Evolutionary conservation across 2,797 vertebrate genomes (phyloP).

Genomic region (Squalus acanthias): DNA sequence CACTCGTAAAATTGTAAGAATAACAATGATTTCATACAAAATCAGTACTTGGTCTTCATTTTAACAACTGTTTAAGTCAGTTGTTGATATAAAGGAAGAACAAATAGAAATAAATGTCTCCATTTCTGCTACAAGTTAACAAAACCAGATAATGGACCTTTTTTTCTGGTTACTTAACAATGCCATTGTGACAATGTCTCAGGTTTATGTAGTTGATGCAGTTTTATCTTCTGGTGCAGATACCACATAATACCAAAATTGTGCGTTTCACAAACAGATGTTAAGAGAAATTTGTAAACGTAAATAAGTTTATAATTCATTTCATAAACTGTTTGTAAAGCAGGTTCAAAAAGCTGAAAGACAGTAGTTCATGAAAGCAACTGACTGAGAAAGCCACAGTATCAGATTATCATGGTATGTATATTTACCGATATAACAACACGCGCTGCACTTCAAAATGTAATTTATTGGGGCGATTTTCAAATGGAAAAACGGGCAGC

Average conservation of each 20-base stretch:
- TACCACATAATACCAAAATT: conserved; percentile 17
- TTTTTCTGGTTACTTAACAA: conserved; percentile 4
- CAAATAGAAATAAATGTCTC: conserved; percentile 28
- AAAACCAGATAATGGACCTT: neutral
- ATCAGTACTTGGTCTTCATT: neutral
- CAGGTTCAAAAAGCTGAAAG: neutral
- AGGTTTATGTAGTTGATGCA: neutral
- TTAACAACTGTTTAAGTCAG: neutral
- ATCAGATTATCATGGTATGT: neutral
- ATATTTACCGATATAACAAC: neutral
- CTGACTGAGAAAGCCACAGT: neutral
- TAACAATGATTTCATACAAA: neutral
- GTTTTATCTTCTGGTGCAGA: neutral
- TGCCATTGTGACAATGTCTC: conserved; percentile 30
- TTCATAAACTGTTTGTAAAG: neutral
- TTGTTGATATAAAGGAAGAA: conserved; percentile 8
- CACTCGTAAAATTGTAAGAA: neutral
- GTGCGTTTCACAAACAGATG: neutral
- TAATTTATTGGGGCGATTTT: neutral
- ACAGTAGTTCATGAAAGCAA: neutral
- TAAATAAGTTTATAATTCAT: neutral
- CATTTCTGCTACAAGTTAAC: conserved; percentile 31
- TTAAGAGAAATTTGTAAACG: neutral
- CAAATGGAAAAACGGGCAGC: neutral
- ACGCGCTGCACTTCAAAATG: neutral